Percentiles rank a stretch among this genome's conserved stretches.
These are phyloP conservation scores for Gila robusta DNA, from an alignment of 2,797 vertebrate species.

Conservation along the genomic window DNA sequence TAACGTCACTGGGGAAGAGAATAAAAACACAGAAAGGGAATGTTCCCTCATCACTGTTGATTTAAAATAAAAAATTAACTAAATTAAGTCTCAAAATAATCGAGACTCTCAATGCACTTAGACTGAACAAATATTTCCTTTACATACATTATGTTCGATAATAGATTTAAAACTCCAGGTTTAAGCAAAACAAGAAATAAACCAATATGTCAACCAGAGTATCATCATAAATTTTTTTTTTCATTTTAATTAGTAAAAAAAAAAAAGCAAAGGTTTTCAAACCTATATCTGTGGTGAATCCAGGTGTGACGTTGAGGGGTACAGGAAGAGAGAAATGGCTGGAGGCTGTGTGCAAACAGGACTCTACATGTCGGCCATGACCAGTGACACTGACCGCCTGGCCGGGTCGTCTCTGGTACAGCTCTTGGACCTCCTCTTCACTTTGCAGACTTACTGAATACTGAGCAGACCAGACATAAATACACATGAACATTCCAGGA, in stretches of 20 bases:
- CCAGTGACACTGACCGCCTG: constrained; percentile 85
- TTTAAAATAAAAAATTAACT: neutral
- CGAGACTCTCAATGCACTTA: neutral
- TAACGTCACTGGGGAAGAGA: constrained; percentile 82
- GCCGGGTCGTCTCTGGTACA: constrained; percentile 86
- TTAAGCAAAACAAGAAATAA: neutral
- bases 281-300: constrained; percentile 96
- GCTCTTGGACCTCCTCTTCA: constrained; percentile 91
- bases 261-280: neutral
- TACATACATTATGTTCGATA: neutral
- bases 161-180: neutral
- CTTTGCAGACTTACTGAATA: constrained; percentile 96
- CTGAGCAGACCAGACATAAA: constrained; percentile 69
- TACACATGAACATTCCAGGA: neutral
- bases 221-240: no score
- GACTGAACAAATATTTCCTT: neutral
- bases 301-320: constrained; percentile 92
- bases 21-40: neutral
- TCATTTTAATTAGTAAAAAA: no score
- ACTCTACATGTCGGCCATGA: constrained; percentile 93
- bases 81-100: neutral
- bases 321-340: constrained; percentile 96
- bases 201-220: neutral
- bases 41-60: neutral
- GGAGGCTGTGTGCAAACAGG: constrained; percentile 93